phyloP scores from a whole-genome alignment of 2,113 vertebrate genomes.

The Hippocampus abdominalis region DNA sequence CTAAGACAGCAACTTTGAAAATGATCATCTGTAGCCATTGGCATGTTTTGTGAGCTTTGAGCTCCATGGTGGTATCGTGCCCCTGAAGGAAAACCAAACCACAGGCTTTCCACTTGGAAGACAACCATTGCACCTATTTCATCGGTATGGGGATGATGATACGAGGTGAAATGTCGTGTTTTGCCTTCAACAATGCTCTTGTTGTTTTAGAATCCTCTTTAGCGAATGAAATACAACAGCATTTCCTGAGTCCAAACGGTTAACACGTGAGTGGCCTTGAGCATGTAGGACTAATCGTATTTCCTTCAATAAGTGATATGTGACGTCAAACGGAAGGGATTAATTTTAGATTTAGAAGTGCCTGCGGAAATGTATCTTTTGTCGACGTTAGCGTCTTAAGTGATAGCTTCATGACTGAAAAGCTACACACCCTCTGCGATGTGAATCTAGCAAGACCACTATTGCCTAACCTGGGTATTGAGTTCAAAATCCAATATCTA shows the following conservation, averaged over 20 bases:
- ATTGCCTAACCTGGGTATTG: too few relatives aligned
- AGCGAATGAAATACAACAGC: neutral
- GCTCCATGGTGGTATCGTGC: conserved; percentile 22
- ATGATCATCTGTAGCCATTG: conserved; percentile 20
- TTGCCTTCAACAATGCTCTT: neutral
- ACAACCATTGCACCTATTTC: neutral
- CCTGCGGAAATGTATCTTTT: too few relatives aligned
- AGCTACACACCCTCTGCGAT: too few relatives aligned
- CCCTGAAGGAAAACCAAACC: conserved; percentile 19
- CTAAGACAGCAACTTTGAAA: conserved; percentile 7
- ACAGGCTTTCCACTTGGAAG: conserved; percentile 19
- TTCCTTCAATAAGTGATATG: neutral
- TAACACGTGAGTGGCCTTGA: neutral
- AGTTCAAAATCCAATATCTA: too few relatives aligned
- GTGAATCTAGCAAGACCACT: too few relatives aligned
- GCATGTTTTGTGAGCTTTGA: conserved; percentile 12
- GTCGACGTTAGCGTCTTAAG: too few relatives aligned
- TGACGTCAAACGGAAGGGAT: too few relatives aligned
- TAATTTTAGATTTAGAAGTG: too few relatives aligned
- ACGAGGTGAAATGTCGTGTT: neutral
- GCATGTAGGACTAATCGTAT: conserved; percentile 12
- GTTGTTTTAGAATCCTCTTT: neutral
- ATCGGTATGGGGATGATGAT: conserved; percentile 15
- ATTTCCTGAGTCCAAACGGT: conserved; percentile 1
- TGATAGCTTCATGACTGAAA: too few relatives aligned